These are phyloP conservation scores for Callipepla californica DNA, from an alignment of 2,113 vertebrate genomes.

Conservation along the genomic window DNA sequence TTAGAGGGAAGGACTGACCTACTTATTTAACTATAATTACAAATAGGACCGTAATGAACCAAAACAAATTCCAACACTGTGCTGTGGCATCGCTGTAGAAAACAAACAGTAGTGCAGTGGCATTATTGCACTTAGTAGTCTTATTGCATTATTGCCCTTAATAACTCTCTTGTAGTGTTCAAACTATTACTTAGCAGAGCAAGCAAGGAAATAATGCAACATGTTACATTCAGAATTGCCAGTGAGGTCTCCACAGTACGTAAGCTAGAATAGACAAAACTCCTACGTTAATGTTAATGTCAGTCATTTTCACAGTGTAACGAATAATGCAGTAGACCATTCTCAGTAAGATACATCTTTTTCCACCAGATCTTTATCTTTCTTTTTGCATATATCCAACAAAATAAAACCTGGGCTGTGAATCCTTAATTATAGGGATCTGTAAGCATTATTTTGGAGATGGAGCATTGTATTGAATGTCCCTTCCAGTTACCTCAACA, in stretches of 20 bases:
- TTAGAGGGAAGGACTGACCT: neutral
- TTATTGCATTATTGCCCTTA: neutral
- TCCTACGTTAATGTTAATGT: neutral
- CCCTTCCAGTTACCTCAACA: neutral
- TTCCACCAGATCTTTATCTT: neutral
- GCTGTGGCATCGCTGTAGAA: neutral
- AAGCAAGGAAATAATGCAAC: neutral
- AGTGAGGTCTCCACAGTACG: neutral
- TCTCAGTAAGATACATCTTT: neutral
- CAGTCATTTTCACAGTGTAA: neutral
- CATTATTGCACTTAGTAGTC: neutral
- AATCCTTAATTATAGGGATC: neutral
- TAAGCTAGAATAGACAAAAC: neutral
- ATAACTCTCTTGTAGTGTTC: neutral
- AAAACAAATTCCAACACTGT: neutral
- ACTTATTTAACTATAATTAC: slow-evolving; percentile 8
- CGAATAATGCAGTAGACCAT: neutral
- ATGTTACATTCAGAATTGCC: neutral
- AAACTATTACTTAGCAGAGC: neutral
- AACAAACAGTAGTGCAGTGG: neutral
- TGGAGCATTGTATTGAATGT: neutral
- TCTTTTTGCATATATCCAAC: neutral
- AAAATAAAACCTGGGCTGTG: neutral
- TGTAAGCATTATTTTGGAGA: neutral
- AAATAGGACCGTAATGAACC: slow-evolving; percentile 1